Conservation (phyloP, 2,113 vertebrate species). For the Perccottus glenii region DNA sequence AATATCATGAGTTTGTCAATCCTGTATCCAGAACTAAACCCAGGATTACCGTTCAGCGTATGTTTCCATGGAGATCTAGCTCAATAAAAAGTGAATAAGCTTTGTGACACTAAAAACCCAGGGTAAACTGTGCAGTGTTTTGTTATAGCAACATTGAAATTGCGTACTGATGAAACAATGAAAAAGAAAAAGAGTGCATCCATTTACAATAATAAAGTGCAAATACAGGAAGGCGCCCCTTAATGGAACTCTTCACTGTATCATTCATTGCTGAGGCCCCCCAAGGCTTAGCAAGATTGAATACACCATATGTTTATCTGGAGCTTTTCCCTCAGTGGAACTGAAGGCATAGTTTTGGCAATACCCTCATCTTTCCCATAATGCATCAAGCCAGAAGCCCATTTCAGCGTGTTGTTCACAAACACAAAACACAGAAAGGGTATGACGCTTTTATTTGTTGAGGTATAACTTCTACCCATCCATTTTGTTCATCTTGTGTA, state of each 20-base stretch:
- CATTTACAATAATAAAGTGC: conserved; percentile 67
- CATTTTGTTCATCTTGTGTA: conserved; percentile 7
- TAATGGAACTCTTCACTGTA: conserved; percentile 68
- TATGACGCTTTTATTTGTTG: conserved; percentile 29
- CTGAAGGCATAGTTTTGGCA: conserved; percentile 63
- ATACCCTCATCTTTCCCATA: conserved; percentile 56
- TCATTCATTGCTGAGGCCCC: conserved; percentile 55
- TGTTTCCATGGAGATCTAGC: no score
- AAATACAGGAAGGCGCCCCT: conserved; percentile 64
- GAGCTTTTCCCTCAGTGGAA: conserved; percentile 60
- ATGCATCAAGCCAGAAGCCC: conserved; percentile 66
- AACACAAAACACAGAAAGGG: conserved; percentile 36
- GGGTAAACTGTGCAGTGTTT: conserved; percentile 21
- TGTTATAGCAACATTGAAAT: conserved; percentile 44
- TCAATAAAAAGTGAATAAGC: no score
- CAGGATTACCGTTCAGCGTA: no score
- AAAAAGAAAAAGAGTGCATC: conserved; percentile 37
- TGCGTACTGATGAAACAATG: conserved; percentile 46
- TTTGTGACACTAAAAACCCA: neutral
- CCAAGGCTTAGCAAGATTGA: conserved; percentile 72
- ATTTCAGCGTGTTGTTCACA: conserved; percentile 54
- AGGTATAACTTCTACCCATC: conserved; percentile 24
- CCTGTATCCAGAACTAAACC: no score
- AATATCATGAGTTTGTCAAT: no score
- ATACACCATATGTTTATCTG: conserved; percentile 72